phyloP scores from a whole-genome alignment of 2,888 invertebrate species.

The Argyra leucocephala region DNA sequence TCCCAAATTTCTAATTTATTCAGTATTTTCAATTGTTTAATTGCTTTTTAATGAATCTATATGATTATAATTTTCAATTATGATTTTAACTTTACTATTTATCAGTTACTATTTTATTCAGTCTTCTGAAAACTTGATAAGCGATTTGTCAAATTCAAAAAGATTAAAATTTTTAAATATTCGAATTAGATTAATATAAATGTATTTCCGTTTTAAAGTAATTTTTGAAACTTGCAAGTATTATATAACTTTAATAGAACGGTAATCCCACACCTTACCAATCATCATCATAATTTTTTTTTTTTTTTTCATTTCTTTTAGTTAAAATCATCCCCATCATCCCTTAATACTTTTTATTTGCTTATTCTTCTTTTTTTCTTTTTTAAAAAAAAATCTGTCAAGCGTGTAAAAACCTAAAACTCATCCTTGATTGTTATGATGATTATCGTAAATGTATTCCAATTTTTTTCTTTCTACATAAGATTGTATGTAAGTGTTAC shows the following conservation, averaged over 20 bases:
- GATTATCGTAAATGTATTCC: slow-evolving; percentile 1
- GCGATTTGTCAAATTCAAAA: too few relatives aligned
- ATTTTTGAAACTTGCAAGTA: too few relatives aligned
- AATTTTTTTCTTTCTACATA: background rate
- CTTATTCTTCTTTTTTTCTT: background rate
- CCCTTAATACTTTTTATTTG: background rate
- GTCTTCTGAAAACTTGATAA: too few relatives aligned
- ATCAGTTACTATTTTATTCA: too few relatives aligned
- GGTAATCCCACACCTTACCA: background rate
- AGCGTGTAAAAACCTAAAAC: slow-evolving; percentile 1
- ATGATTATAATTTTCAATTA: too few relatives aligned
- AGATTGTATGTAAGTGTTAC: background rate
- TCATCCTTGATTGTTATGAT: slow-evolving; percentile 3
- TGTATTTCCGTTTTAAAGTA: too few relatives aligned
- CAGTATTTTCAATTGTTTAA: too few relatives aligned
- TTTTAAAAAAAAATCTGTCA: background rate
- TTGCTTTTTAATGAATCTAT: too few relatives aligned
- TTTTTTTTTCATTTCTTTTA: background rate
- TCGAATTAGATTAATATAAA: too few relatives aligned
- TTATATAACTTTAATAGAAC: background rate
- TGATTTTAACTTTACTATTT: too few relatives aligned
- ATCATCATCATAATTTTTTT: background rate
- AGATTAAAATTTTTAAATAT: too few relatives aligned
- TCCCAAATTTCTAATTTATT: too few relatives aligned
- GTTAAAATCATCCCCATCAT: background rate